Conservation (phyloP, 2,888 invertebrate genomes). For the Blastobasis lacticolella region DNA sequence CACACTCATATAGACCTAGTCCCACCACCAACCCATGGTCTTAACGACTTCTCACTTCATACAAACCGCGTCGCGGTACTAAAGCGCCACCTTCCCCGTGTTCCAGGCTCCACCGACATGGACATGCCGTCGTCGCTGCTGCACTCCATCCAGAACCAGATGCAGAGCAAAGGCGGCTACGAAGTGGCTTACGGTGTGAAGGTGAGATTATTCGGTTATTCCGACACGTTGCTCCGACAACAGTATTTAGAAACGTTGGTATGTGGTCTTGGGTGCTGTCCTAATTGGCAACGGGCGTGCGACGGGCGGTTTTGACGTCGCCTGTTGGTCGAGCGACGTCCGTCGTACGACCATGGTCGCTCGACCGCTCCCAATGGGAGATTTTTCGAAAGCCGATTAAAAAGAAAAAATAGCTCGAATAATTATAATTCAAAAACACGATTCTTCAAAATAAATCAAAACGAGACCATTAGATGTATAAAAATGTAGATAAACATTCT, state of each 20-base stretch:
- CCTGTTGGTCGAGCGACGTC: neutral
- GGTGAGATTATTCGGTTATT: conserved; percentile 35
- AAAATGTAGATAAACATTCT: no score
- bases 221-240: neutral
- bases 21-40: no score
- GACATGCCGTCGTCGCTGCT: conserved; percentile 88
- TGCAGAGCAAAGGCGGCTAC: conserved; percentile 97
- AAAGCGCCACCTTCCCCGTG: conserved; percentile 4
- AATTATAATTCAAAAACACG: no score
- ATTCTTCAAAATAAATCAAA: no score
- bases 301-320: neutral
- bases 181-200: conserved; percentile 81
- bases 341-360: neutral
- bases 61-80: neutral
- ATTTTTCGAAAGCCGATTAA: neutral
- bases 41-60: neutral
- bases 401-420: no score
- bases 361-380: neutral
- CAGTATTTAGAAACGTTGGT: neutral
- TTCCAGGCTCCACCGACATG: conserved; percentile 87
- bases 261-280: neutral
- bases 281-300: neutral
- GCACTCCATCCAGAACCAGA: conserved; percentile 91
- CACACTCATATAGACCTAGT: no score
- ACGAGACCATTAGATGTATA: no score